Base-by-base conservation (phyloP, 1,140 invertebrate species). In the Melitaea cinxia region DNA sequence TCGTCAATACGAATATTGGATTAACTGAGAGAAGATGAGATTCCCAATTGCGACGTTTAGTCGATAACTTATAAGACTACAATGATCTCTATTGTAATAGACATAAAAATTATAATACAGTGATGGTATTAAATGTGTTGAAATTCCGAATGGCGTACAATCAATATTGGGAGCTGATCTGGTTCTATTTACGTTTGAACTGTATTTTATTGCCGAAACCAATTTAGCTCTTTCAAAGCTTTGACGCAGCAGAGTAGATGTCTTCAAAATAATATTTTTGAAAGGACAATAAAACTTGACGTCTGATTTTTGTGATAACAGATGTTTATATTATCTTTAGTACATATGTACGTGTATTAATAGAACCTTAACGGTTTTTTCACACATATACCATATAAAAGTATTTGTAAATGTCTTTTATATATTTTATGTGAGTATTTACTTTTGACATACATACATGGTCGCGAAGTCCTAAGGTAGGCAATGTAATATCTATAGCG, bases 1-100 rank as follows among this genome's bases (percentile, higher is more conserved):
- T 33, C 17, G 56, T 58, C 56, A 58, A 58, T 49, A 49, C 56
- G 56, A 58, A 58, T 58, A 58, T 58, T 58, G 56, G 56, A 58
- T 58, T 58, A 58, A 42, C 56, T 45, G 26, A 26, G 10, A 45
- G 15, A 26, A 9, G 56, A 24, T 58, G 56, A 58, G 17, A 58
- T 21, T 58, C 33, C 26, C 24, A 58, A 58, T 17, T 47, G 19
- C 21, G 19, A 47, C 24, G 26, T 23, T 47, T 47, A 45, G 19
- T 10, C 42, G 14, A 4, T 15, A 19, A 28, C 21, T 33, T 49
- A 19, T 26, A 30, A 30, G 30, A 15, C n/a, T 17, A 28, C 9
- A 47, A 49, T 42, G 39, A 15, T 24, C 26, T 24, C 33, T 58
- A 33, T 30, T 33, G 0, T n/a, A 1, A 9, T 33, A 1, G 15